These are phyloP conservation scores for Calliphora vicina DNA, from an alignment of 1,140 invertebrate species.

Conservation along the genomic window DNA sequence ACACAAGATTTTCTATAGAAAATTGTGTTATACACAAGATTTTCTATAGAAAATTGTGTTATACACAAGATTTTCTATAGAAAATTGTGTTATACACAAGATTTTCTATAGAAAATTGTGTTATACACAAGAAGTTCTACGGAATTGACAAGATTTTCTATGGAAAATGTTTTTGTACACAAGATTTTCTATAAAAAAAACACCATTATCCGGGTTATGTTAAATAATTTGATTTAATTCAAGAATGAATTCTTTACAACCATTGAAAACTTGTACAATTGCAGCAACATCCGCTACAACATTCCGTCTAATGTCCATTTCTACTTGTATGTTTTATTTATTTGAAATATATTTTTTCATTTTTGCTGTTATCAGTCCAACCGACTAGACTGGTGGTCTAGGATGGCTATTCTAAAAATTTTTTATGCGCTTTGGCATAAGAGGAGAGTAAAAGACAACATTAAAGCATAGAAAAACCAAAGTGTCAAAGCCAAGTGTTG, in stretches of 20 bases:
- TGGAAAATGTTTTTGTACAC: too few species aligned
- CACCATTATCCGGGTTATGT: too few species aligned
- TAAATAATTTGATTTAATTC: too few species aligned
- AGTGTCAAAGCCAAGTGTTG: constrained; percentile 28
- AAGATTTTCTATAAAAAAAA: background rate
- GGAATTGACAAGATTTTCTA: too few species aligned
- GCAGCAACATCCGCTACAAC: background rate
- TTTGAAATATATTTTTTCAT: background rate
- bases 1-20: background rate
- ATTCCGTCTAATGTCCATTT: too few species aligned
- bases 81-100: too few species aligned
- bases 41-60: too few species aligned
- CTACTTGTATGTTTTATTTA: background rate
- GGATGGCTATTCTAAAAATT: background rate
- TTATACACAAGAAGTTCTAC: background rate
- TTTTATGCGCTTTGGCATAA: background rate
- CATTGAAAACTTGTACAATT: background rate
- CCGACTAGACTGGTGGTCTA: constrained; percentile 5
- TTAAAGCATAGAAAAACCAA: background rate
- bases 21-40: too few species aligned
- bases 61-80: background rate
- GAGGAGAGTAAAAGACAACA: background rate
- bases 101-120: too few species aligned
- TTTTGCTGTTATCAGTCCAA: background rate
- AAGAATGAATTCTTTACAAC: background rate